Conservation (phyloP, 2,797 vertebrate genomes). For the Sebastes nivosus region DNA sequence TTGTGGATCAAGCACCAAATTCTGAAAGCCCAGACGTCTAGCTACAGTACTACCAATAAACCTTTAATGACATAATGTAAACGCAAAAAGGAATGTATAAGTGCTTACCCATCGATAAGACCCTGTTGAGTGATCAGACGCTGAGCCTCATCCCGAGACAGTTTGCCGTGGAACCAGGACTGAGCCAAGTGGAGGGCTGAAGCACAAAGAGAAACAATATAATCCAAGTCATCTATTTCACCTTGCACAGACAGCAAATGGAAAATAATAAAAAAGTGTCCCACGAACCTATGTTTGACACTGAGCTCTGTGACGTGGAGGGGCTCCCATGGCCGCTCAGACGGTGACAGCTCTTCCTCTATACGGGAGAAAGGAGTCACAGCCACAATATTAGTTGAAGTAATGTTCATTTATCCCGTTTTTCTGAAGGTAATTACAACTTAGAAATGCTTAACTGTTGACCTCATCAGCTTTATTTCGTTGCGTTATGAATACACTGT, state of each 20-base stretch:
- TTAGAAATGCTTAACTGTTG: background rate
- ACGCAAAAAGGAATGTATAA: background rate
- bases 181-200: slow-evolving; percentile 92
- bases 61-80: background rate
- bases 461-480: background rate
- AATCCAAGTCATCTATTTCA: background rate
- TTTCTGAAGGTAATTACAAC: background rate
- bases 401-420: background rate
- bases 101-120: slow-evolving; percentile 91
- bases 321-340: slow-evolving; percentile 90
- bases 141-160: slow-evolving; percentile 94
- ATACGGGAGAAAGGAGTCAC: slow-evolving; percentile 65
- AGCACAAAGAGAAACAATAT: slow-evolving; percentile 9
- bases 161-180: slow-evolving; percentile 96
- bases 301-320: slow-evolving; percentile 82
- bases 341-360: slow-evolving; percentile 95
- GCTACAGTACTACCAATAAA: background rate
- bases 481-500: background rate
- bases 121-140: slow-evolving; percentile 93
- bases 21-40: background rate
- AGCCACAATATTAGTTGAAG: background rate
- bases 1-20: background rate
- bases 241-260: background rate
- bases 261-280: background rate
- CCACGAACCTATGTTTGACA: slow-evolving; percentile 87